These are phyloP conservation scores for Ormyrus rosae DNA, from an alignment of 2,888 invertebrate species.

Conservation along the genomic window DNA sequence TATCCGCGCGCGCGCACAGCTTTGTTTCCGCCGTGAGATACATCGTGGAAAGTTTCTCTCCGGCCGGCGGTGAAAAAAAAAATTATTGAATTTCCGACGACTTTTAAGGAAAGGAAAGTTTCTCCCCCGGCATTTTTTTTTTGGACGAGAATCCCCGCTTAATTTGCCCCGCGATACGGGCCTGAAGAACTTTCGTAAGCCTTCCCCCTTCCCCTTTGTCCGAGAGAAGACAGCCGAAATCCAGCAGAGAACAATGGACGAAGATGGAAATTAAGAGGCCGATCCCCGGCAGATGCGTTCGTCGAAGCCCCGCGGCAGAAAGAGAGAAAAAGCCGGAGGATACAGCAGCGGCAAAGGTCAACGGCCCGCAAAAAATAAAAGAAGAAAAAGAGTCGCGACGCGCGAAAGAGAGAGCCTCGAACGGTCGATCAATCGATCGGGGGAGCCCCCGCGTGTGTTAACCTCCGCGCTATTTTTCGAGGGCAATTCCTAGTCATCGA, in stretches of 20 bases:
- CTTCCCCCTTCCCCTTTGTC: no score
- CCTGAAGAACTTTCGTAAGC: no score
- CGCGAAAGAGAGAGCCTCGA: conserved; percentile 3
- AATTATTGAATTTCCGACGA: no score
- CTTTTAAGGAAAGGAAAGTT: no score
- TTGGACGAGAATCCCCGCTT: no score
- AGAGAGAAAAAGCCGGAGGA: background rate
- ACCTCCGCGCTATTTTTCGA: conserved; percentile 42
- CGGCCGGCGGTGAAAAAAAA: no score
- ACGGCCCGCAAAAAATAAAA: no score
- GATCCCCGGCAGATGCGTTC: conserved; percentile 42
- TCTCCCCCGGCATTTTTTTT: no score
- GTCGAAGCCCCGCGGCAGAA: background rate
- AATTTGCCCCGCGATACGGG: no score
- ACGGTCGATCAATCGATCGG: conserved; percentile 48
- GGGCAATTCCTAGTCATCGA: conserved; percentile 47
- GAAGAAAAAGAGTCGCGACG: no score
- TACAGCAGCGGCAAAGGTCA: conserved; percentile 2
- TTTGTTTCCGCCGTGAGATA: no score
- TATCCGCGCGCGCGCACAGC: background rate
- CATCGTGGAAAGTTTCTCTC: no score
- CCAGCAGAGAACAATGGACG: conserved; percentile 45
- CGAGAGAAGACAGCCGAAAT: conserved; percentile 4
- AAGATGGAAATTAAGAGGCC: conserved; percentile 39
- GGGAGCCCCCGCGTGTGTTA: conserved; percentile 11